phyloP scores from a whole-genome alignment of 1,140 invertebrate genomes.

The Agrilus planipennis region DNA sequence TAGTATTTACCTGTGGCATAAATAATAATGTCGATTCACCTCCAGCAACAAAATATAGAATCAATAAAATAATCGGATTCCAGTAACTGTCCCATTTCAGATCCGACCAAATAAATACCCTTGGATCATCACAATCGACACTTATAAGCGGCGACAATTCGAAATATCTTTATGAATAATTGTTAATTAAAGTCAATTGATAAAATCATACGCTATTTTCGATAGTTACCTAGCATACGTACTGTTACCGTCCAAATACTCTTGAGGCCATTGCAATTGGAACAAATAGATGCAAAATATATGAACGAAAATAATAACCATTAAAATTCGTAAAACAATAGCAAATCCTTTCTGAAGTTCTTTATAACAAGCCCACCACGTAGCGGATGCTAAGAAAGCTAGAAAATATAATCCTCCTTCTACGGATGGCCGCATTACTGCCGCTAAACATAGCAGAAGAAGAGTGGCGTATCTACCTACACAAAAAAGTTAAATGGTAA shows the following conservation, averaged over 20 bases:
- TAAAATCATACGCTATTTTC: conserved; percentile 6
- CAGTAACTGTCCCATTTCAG: conserved; percentile 59
- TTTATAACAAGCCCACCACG: conserved; percentile 78
- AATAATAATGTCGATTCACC: conserved; percentile 57
- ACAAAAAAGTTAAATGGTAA: conserved; percentile 32
- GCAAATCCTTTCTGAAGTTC: conserved; percentile 62
- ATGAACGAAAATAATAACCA: conserved; percentile 65
- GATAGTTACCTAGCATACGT: conserved; percentile 47
- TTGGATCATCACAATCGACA: conserved; percentile 48
- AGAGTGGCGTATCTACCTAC: conserved; percentile 61
- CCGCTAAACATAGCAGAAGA: conserved; percentile 61
- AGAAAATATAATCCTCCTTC: conserved; percentile 76
- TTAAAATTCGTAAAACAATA: conserved; percentile 53
- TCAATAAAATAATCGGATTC: conserved; percentile 60
- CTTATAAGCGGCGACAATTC: conserved; percentile 45
- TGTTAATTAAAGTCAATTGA: conserved; percentile 1
- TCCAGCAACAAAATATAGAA: conserved; percentile 60
- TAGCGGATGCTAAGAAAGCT: conserved; percentile 71
- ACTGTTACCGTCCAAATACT: conserved; percentile 54
- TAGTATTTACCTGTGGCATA: conserved; percentile 47
- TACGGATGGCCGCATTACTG: conserved; percentile 64
- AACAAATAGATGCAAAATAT: conserved; percentile 69
- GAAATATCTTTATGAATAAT: conserved; percentile 46
- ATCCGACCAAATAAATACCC: conserved; percentile 42
- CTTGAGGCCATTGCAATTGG: conserved; percentile 75